Conservation (phyloP, 1,140 invertebrate species). For the Ooceraea biroi region DNA sequence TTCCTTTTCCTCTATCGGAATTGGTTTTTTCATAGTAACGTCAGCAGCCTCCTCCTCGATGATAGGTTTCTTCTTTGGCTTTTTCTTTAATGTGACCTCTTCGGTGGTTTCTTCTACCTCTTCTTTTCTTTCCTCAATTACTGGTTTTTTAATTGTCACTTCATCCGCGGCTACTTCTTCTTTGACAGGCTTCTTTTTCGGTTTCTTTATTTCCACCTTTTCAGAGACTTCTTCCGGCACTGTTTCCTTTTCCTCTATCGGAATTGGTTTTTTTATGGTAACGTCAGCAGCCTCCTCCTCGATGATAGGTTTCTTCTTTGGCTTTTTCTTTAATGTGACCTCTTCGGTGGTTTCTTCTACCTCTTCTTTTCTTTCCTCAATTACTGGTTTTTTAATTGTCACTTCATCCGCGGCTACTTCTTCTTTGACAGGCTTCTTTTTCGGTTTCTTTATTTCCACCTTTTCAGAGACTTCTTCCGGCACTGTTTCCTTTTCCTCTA, state of each 20-base stretch:
- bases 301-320: slow-evolving; percentile 59
- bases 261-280: slow-evolving; percentile 59
- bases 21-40: slow-evolving; percentile 70
- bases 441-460: slow-evolving; percentile 78
- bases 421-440: slow-evolving; percentile 72
- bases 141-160: no score
- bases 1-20: slow-evolving; percentile 69
- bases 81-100: slow-evolving; percentile 63
- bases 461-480: slow-evolving; percentile 69
- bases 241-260: slow-evolving; percentile 70
- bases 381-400: slow-evolving; percentile 71
- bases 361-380: slow-evolving; percentile 65
- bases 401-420: slow-evolving; percentile 78
- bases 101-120: no score
- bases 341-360: slow-evolving; percentile 74
- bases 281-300: slow-evolving; percentile 68
- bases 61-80: slow-evolving; percentile 61
- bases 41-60: slow-evolving; percentile 71
- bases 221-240: slow-evolving; percentile 78
- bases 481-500: slow-evolving; percentile 40
- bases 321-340: slow-evolving; percentile 66
- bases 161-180: no score
- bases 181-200: slow-evolving; percentile 78
- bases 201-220: slow-evolving; percentile 75
- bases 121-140: no score